Conservation (phyloP, 2,113 vertebrate species). For the Ibidorhyncha struthersii region DNA sequence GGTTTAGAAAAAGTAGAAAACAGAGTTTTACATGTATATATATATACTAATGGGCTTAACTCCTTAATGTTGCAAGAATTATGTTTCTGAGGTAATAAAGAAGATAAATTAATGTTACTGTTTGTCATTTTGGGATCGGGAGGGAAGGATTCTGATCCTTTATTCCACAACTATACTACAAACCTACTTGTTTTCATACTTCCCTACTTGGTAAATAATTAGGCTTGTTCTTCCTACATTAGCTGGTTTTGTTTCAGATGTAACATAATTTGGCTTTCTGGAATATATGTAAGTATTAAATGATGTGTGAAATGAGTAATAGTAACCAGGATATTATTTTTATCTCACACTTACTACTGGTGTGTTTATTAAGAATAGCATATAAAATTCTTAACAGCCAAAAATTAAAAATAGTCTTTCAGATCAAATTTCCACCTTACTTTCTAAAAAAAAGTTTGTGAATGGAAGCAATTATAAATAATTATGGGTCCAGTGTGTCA, state of each 20-base stretch:
- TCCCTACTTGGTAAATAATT: not conserved
- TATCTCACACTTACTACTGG: not conserved
- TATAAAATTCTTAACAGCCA: not conserved
- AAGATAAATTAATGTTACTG: not conserved
- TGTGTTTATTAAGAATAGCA: not conserved
- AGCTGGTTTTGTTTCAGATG: not conserved
- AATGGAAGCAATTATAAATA: not conserved
- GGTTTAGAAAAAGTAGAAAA: not conserved
- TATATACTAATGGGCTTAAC: not conserved
- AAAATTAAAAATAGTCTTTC: not conserved
- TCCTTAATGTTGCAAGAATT: not conserved
- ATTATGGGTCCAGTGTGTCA: not conserved
- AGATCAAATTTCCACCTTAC: not conserved
- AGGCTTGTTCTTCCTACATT: not conserved
- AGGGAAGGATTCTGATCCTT: not conserved
- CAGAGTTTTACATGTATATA: not conserved
- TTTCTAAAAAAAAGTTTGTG: not conserved
- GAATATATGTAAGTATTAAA: not conserved
- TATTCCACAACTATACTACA: not conserved
- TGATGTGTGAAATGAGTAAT: not conserved
- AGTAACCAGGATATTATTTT: not conserved
- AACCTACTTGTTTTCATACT: not conserved
- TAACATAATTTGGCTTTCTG: not conserved
- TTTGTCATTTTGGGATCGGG: not conserved
- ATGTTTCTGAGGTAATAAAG: not conserved